Percentiles rank a stretch among this genome's conserved stretches.
These are phyloP conservation scores for Charaxes varanes DNA, from an alignment of 1,140 invertebrate genomes.

Conservation along the genomic window DNA sequence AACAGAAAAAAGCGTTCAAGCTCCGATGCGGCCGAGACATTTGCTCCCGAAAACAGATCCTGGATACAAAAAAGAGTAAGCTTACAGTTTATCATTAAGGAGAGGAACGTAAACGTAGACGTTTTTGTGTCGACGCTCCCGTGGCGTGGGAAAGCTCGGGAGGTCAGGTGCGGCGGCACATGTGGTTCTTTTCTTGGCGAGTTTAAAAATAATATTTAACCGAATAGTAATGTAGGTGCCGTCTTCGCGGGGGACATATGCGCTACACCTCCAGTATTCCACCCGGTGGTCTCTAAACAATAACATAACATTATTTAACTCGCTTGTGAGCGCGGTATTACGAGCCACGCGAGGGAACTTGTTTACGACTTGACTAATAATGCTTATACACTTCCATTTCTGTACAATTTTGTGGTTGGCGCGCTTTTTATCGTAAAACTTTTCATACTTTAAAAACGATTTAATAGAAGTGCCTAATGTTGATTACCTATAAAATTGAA, in stretches of 20 bases:
- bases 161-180: constrained; percentile 66
- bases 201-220: constrained; percentile 68
- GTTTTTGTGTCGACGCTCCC: constrained; percentile 46
- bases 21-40: constrained; percentile 52
- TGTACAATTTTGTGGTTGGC: constrained; percentile 6
- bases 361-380: constrained; percentile 32
- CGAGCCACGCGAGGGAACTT: constrained; percentile 26
- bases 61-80: constrained; percentile 24
- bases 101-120: constrained; percentile 38
- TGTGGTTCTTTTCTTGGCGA: constrained; percentile 57
- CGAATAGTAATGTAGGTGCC: constrained; percentile 48
- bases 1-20: constrained; percentile 62
- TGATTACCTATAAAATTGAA: constrained; percentile 5
- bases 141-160: constrained; percentile 63
- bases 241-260: constrained; percentile 56
- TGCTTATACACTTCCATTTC: constrained; percentile 10
- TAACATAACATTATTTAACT: constrained; percentile 55
- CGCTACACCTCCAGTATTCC: constrained; percentile 27
- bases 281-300: constrained; percentile 63
- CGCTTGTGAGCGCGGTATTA: constrained; percentile 37
- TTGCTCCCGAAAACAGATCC: constrained; percentile 56
- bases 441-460: constrained; percentile 4
- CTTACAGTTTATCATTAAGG: constrained; percentile 26
- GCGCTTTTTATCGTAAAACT: constrained; percentile 2
- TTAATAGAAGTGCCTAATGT: not conserved